phyloP scores from a whole-genome alignment of 2,113 vertebrate genomes.

The Phyllostomus hastatus region DNA sequence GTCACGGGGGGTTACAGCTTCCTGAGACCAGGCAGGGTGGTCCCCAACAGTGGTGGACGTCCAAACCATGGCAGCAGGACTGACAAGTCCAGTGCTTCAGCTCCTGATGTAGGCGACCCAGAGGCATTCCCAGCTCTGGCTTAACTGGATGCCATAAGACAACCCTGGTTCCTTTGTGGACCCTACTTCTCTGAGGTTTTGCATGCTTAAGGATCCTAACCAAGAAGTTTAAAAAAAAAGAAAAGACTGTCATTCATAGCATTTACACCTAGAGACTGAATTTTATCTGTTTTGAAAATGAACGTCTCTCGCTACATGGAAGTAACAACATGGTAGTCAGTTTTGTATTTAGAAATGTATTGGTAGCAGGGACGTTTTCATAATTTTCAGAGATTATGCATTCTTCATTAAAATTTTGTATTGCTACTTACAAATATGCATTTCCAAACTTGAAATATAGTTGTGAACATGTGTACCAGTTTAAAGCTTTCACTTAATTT shows the following conservation, averaged over 20 bases:
- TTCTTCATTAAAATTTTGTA: slow-evolving; percentile 98
- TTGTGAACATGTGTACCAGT: slow-evolving; percentile 93
- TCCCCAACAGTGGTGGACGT: slow-evolving; percentile 83
- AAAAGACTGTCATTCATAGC: slow-evolving; percentile 95
- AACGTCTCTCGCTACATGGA: slow-evolving; percentile 99
- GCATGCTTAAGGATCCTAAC: slow-evolving; percentile 99
- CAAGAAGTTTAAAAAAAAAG: slow-evolving; percentile 86
- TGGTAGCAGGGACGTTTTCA: slow-evolving; percentile 99
- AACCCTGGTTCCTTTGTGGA: slow-evolving; percentile 86
- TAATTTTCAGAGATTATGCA: slow-evolving; percentile 97
- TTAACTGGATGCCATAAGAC: slow-evolving; percentile 88
- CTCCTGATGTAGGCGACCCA: slow-evolving; percentile 98
- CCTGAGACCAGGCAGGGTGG: too few relatives aligned
- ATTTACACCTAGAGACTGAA: slow-evolving; percentile 96
- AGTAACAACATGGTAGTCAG: slow-evolving; percentile 99
- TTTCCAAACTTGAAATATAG: slow-evolving; percentile 96
- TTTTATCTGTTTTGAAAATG: slow-evolving; percentile 97
- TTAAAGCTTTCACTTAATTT: slow-evolving; percentile 87
- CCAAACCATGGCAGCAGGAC: slow-evolving; percentile 91
- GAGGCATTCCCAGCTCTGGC: slow-evolving; percentile 99
- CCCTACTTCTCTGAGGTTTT: slow-evolving; percentile 94
- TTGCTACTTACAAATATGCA: slow-evolving; percentile 97
- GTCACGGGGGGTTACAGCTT: too few relatives aligned
- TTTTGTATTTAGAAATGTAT: slow-evolving; percentile 99
- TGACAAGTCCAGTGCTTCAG: slow-evolving; percentile 96